Evolutionary conservation across 2,113 vertebrate genomes (phyloP), one percentile per base, ranked within the genome.

Genomic region (Leptobrachium leishanense): DNA sequence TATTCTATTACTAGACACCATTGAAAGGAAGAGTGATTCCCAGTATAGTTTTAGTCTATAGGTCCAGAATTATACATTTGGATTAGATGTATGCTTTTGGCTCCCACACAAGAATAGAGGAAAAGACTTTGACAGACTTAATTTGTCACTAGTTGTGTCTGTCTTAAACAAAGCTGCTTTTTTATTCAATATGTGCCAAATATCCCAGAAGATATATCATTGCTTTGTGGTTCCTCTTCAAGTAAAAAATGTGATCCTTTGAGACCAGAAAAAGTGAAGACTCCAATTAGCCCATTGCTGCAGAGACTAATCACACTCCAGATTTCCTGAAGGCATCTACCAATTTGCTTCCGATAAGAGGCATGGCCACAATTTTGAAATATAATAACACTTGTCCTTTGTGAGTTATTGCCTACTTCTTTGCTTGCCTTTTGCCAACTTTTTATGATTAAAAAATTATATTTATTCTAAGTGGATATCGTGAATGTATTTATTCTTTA

Each of bases 361-460:
- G 79, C 76, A 63, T 74, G 65, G 69, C 81, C 84, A 72, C 66
- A 84, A 82, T 89, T 86, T 82, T 81, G 75, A 85, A 84, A 83
- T 86, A 66, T 83, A 84, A 81, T 84, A 75, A 65, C 81, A 80
- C 83, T 81, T 50, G 80, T 87, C 59, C 74, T 82, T 3, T 81
- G 82, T 83, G 76, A 88, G 82, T 87, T 87, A 84, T 44, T 20
- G 1, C 71, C 83, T 84, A 84, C 55, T 12, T 79, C 66, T 31
- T 40, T 43, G 40, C 46, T 43, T 74, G 2, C 8, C n/a, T 64
- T 20, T 81, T 82, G 54, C 82, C 10, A 12, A 46, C 1, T 20
- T 82, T 78, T 20, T 81, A 84, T 67, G 77, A 67, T 62, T 82
- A 65, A 67, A 76, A 71, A 50, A 59, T 54, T 54, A 69, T 82